These are phyloP conservation scores for Sardina pilchardus DNA, from an alignment of 2,113 vertebrate genomes.

Conservation along the genomic window DNA sequence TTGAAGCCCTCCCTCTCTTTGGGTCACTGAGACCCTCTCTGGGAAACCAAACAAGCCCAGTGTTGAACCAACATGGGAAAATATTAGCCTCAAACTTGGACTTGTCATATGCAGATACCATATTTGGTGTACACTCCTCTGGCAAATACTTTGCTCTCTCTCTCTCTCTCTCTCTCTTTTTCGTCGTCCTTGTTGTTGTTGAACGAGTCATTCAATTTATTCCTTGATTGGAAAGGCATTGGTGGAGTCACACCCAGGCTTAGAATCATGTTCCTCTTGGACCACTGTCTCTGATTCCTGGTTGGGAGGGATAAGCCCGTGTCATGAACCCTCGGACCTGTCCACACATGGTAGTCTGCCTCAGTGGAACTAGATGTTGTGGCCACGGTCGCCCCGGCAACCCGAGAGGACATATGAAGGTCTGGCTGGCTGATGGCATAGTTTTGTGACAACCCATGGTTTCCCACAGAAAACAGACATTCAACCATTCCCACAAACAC, in stretches of 20 bases:
- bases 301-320: not conserved
- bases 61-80: constrained; percentile 34
- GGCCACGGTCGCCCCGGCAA: constrained; percentile 57
- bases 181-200: constrained; percentile 6
- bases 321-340: constrained; percentile 4
- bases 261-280: not conserved
- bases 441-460: constrained; percentile 63
- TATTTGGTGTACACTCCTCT: constrained; percentile 40
- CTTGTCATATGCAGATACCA: constrained; percentile 21
- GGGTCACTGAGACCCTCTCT: constrained; percentile 31
- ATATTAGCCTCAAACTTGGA: constrained; percentile 25
- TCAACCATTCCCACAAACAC: constrained; percentile 61
- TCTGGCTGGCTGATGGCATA: constrained; percentile 64
- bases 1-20: not conserved
- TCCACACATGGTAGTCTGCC: constrained; percentile 12
- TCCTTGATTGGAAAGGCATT: not conserved
- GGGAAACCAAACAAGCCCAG: constrained; percentile 42
- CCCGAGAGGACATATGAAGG: constrained; percentile 55
- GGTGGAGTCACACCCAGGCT: not conserved
- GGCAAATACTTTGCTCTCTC: not conserved
- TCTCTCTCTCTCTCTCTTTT: not conserved
- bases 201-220: constrained; percentile 3
- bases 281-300: constrained; percentile 15
- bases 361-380: constrained; percentile 49
- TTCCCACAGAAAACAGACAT: constrained; percentile 71